Evolutionary conservation across 2,888 invertebrate species (phyloP).

Genomic region (Melanostoma scalare): DNA sequence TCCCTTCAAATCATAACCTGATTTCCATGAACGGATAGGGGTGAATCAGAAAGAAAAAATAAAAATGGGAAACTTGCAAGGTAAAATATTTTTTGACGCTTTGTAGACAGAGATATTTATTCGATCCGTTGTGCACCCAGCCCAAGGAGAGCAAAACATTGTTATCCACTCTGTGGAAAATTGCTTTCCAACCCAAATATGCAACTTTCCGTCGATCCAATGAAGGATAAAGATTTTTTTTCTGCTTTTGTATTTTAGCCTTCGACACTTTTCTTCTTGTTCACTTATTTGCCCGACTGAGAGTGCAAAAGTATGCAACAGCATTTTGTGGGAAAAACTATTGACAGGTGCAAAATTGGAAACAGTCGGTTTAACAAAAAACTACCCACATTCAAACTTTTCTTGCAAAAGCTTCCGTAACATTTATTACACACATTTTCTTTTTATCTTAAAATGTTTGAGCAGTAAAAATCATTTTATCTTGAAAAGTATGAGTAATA

Average conservation of each 20-base stretch:
- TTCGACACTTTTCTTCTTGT: conserved; percentile 14
- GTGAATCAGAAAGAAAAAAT: conserved; percentile 7
- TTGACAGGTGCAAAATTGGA: conserved; percentile 54
- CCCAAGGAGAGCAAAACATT: conserved; percentile 59
- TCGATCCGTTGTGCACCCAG: conserved; percentile 44
- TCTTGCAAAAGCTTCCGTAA: too few relatives aligned
- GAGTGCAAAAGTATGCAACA: conserved; percentile 59
- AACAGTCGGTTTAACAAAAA: conserved; percentile 26
- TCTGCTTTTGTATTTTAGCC: neutral
- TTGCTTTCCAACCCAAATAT: conserved; percentile 67
- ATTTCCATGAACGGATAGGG: neutral
- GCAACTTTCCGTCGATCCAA: conserved; percentile 57
- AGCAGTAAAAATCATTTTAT: too few relatives aligned
- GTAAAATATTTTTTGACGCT: conserved; percentile 48
- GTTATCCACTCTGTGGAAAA: conserved; percentile 60
- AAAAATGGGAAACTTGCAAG: conserved; percentile 28
- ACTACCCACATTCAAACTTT: too few relatives aligned
- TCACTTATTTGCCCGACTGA: conserved; percentile 24
- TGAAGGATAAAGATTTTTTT: conserved; percentile 36
- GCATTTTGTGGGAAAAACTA: conserved; percentile 43
- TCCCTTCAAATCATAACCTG: conserved; percentile 34
- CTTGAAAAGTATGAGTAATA: too few relatives aligned
- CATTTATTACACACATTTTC: too few relatives aligned
- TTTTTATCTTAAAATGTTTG: too few relatives aligned
- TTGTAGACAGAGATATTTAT: conserved; percentile 33